Evolutionary conservation across 2,888 invertebrate species (phyloP), one percentile per base, ranked within the genome.

Genomic region (Drosophila histrio): DNA sequence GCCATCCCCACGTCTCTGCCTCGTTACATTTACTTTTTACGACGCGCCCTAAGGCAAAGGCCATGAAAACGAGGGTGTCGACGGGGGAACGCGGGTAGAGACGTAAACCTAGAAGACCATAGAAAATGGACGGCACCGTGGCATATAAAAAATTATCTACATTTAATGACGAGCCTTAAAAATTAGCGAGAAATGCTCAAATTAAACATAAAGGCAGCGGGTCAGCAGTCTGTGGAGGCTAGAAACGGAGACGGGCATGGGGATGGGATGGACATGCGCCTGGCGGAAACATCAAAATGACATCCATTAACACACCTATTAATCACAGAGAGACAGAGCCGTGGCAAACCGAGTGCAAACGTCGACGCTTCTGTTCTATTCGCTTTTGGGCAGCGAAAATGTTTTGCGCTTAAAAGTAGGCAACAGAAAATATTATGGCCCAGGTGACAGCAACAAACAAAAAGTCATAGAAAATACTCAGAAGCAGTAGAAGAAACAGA

Each of bases 301-400:
- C 90, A 90, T 89, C 89, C 89, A 90, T 90, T 90, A 90, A 87
- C 90, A 90, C 89, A 88, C 87, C 90, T 89, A 90, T 90, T 90
- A 90, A 90, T 90, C 90, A 90, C 78, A 82, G 77, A 64, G 60
- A 74, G 41, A 32, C 22, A 57, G 28, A 50, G 64, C 38, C 44
- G n/a, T 38, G 52, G 62, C 71, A 57, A 65, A 66, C 52, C 17
- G 43, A 66, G 59, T 62, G 56, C 72, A 75, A 70, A 64, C 39
- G 52, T 58, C 47, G 70, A 19, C 56, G 67, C 61, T 53, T 54
- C 43, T 53, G 30, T 54, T 43, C 11, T 57, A 32, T 43, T 34
- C 32, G 32, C 28, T 52, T 39, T 19, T 39, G 44, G 26, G 8
- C 61, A 44, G 44, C 32, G 49, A 34, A 67, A 65, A 65, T 39